A percentile compares a stretch with the other conserved stretches of the same genome.
Evolutionary conservation across 2,797 vertebrate species (phyloP).

Genomic region (Sebastes umbrosus): DNA sequence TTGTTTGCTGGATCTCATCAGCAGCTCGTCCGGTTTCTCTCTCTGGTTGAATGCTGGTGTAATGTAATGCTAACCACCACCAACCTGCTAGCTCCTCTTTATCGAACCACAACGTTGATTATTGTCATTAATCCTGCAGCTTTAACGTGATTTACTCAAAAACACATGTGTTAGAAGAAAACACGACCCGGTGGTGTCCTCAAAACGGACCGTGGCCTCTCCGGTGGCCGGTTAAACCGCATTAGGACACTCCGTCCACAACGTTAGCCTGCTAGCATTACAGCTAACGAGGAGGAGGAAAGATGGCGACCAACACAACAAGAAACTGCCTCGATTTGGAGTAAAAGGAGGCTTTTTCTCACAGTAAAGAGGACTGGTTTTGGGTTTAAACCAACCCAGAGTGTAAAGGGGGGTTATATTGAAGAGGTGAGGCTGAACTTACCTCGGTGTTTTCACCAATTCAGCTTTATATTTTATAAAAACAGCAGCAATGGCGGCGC

Average conservation of each 20-base stretch:
- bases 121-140: neutral
- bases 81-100: constrained; percentile 12
- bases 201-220: neutral
- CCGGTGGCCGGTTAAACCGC: neutral
- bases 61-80: neutral
- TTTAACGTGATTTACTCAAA: neutral
- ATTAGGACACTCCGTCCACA: constrained; percentile 66
- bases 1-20: neutral
- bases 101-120: neutral
- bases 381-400: neutral
- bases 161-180: neutral
- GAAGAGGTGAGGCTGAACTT: constrained; percentile 1
- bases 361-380: accelerated
- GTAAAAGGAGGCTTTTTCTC: constrained; percentile 12
- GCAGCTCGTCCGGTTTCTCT: neutral
- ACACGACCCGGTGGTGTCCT: neutral
- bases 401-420: neutral
- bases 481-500: constrained; percentile 79
- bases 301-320: constrained; percentile 94
- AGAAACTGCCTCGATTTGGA: constrained; percentile 50
- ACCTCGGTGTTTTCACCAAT: constrained; percentile 66
- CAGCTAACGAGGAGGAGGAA: constrained; percentile 72
- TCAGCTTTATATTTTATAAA: constrained; percentile 56
- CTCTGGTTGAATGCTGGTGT: neutral
- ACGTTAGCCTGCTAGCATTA: constrained; percentile 56